Conservation (phyloP, 2,888 invertebrate genomes). For the Tridacna gigas region DNA sequence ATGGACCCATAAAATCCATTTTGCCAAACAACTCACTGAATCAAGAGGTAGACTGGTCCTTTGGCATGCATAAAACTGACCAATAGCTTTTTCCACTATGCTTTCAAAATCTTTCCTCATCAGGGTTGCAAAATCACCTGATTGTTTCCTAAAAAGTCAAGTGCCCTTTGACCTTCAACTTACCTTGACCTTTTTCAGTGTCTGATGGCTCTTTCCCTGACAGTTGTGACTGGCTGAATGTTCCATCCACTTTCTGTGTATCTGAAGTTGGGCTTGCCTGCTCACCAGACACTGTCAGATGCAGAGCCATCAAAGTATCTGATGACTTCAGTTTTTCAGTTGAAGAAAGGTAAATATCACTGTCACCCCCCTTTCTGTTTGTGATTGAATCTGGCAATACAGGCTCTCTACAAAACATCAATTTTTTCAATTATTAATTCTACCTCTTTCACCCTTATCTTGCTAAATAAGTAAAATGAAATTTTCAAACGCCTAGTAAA, state of each 20-base stretch:
- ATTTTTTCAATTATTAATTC: too few relatives aligned
- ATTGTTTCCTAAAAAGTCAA: too few relatives aligned
- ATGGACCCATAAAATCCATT: too few relatives aligned
- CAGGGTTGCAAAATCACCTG: too few relatives aligned
- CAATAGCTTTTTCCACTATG: too few relatives aligned
- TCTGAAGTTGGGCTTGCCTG: background rate
- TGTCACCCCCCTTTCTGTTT: constrained; percentile 17
- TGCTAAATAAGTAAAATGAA: too few relatives aligned
- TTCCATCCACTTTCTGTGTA: background rate
- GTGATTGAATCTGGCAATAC: constrained; percentile 9
- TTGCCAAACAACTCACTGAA: too few relatives aligned
- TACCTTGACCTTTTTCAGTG: background rate
- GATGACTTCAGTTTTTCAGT: constrained; percentile 35
- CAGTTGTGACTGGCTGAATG: background rate
- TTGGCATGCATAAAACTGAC: too few relatives aligned
- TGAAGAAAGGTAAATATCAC: background rate
- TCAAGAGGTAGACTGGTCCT: too few relatives aligned
- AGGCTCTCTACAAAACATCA: constrained; percentile 10
- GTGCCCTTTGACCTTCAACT: background rate
- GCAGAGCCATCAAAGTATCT: constrained; percentile 48
- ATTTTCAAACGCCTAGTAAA: too few relatives aligned
- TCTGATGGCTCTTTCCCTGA: background rate
- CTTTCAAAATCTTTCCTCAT: too few relatives aligned
- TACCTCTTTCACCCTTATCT: too few relatives aligned
- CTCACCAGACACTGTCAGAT: background rate